Evolutionary conservation across 2,797 vertebrate genomes (phyloP).

Genomic region (Paedocypris micromegethes): DNA sequence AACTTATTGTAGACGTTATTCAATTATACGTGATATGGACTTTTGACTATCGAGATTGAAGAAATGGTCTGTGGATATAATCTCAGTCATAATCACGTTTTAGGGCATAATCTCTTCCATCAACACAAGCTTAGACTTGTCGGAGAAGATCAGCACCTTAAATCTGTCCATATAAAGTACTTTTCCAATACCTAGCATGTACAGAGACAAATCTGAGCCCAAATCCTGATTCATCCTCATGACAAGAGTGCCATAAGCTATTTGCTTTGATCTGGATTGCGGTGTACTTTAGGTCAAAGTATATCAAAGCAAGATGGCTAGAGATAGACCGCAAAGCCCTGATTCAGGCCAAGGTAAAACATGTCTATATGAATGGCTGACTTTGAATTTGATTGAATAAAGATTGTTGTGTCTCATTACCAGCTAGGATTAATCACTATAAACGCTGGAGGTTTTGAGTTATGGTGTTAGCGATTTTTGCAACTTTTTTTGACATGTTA

Average conservation of each 20-base stretch:
- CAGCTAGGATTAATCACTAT: too few species aligned
- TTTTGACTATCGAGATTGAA: slow-evolving; percentile 30
- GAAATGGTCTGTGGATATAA: slow-evolving; percentile 44
- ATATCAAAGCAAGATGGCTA: slow-evolving; percentile 32
- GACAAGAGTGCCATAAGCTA: slow-evolving; percentile 41
- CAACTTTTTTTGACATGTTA: too few species aligned
- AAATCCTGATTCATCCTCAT: slow-evolving; percentile 41
- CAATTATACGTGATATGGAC: slow-evolving; percentile 6
- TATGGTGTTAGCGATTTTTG: too few species aligned
- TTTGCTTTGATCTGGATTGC: slow-evolving; percentile 45
- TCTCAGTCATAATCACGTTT: slow-evolving; percentile 47
- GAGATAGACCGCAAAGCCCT: slow-evolving; percentile 8
- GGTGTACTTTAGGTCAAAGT: slow-evolving; percentile 35
- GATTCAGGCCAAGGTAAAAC: slow-evolving; percentile 20
- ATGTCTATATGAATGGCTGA: too few species aligned
- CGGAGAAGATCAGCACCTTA: slow-evolving; percentile 48
- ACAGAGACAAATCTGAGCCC: slow-evolving; percentile 44
- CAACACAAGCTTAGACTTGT: slow-evolving; percentile 46
- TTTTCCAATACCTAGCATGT: slow-evolving; percentile 30
- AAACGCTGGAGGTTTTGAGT: too few species aligned
- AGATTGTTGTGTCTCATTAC: too few species aligned
- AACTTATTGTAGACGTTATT: too few species aligned
- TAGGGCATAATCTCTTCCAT: slow-evolving; percentile 49
- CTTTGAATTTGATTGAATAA: too few species aligned
- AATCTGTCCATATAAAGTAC: slow-evolving; percentile 52